Evolutionary conservation across 2,888 invertebrate genomes (phyloP).

Genomic region (Augochlorella aurata): DNA sequence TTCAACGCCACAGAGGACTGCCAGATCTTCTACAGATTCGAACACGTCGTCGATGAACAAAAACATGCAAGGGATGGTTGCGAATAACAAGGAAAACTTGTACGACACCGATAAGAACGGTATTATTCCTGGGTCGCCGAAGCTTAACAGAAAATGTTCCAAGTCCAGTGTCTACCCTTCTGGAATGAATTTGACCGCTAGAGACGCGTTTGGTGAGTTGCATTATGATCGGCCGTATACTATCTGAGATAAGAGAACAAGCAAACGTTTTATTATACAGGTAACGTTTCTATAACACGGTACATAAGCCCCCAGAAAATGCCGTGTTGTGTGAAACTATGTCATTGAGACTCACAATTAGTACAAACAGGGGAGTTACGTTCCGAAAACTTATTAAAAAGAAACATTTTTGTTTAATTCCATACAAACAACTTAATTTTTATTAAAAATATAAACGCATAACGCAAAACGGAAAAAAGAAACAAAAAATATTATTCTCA

Average conservation of each 20-base stretch:
- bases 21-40: constrained; percentile 7
- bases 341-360: no score
- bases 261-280: no score
- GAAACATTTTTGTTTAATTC: no score
- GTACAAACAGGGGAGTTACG: no score
- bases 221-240: neutral
- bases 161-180: constrained; percentile 74
- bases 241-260: neutral
- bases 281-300: no score
- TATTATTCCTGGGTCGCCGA: constrained; percentile 64
- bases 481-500: no score
- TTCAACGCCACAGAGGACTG: constrained; percentile 61
- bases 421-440: no score
- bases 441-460: no score
- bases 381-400: no score
- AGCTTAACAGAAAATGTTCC: constrained; percentile 64
- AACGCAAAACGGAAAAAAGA: no score
- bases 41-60: constrained; percentile 15
- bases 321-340: no score
- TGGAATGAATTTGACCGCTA: constrained; percentile 69
- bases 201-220: constrained; percentile 78
- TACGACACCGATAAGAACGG: constrained; percentile 72
- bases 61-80: neutral
- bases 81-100: constrained; percentile 54
- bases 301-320: no score